A percentile compares a stretch with the other conserved stretches of the same genome.
Conservation (phyloP, 2,113 vertebrate species). For the Irena cyanogastra region DNA sequence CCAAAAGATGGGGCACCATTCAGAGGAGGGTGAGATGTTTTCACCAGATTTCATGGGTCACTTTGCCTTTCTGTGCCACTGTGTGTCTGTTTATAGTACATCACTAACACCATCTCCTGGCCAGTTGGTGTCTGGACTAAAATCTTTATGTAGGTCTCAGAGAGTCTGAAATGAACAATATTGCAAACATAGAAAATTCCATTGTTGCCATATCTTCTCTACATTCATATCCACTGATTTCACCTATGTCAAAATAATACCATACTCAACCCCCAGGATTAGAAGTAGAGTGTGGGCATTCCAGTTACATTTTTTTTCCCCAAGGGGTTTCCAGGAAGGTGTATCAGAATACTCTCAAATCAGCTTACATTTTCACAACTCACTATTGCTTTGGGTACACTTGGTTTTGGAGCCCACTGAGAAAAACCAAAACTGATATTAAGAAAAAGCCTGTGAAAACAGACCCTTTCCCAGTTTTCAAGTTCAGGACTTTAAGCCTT, state of each 20-base stretch:
- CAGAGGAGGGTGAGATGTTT: not conserved
- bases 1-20: not conserved
- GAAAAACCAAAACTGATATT: not conserved
- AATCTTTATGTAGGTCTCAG: not conserved
- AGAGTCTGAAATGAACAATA: not conserved
- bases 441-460: not conserved
- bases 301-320: not conserved
- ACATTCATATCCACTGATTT: not conserved
- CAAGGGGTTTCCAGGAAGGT: not conserved
- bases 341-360: not conserved
- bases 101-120: slow-evolving; percentile 61
- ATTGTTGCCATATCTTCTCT: not conserved
- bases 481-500: not conserved
- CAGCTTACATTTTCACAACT: not conserved
- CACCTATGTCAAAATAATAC: not conserved
- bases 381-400: not conserved
- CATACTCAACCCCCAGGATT: not conserved
- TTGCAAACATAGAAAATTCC: not conserved
- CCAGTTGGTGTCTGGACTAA: not conserved
- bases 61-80: not conserved
- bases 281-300: not conserved
- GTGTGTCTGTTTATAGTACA: not conserved
- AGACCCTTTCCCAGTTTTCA: not conserved
- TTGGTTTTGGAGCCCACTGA: not conserved
- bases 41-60: not conserved